phyloP scores from a whole-genome alignment of 1,140 invertebrate genomes.

The Aphis craccivora region DNA sequence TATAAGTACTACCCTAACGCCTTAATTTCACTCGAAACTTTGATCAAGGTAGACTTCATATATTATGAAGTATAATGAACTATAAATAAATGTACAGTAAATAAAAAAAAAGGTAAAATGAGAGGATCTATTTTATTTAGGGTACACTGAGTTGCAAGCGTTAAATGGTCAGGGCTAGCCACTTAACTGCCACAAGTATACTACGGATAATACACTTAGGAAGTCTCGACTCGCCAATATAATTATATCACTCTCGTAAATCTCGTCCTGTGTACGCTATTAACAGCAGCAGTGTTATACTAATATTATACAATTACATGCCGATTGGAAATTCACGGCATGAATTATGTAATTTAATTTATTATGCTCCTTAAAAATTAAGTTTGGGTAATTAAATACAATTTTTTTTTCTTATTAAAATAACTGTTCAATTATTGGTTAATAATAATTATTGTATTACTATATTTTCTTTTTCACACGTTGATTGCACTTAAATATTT shows the following conservation, averaged over 20 bases:
- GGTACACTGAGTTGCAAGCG: not conserved
- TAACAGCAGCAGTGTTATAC: not conserved
- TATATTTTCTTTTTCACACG: no score
- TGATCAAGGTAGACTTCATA: not conserved
- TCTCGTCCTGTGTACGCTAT: not conserved
- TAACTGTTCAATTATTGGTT: no score
- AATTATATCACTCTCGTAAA: not conserved
- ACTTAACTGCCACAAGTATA: not conserved
- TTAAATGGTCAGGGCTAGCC: not conserved
- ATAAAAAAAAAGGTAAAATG: not conserved
- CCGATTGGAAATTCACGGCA: not conserved
- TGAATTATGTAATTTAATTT: not conserved
- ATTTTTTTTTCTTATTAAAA: no score
- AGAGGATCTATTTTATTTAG: not conserved
- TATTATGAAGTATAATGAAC: not conserved
- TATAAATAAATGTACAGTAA: not conserved
- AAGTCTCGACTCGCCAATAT: not conserved
- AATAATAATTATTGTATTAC: no score
- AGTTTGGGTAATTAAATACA: no score
- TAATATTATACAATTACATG: not conserved
- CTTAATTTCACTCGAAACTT: not conserved
- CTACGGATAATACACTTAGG: not conserved
- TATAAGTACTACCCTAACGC: no score
- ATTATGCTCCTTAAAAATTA: not conserved
- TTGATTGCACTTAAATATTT: no score